Percentiles rank a stretch among this genome's conserved stretches.
These are phyloP conservation scores for Tenthredo distinguenda DNA, from an alignment of 2,888 invertebrate genomes.

Conservation along the genomic window DNA sequence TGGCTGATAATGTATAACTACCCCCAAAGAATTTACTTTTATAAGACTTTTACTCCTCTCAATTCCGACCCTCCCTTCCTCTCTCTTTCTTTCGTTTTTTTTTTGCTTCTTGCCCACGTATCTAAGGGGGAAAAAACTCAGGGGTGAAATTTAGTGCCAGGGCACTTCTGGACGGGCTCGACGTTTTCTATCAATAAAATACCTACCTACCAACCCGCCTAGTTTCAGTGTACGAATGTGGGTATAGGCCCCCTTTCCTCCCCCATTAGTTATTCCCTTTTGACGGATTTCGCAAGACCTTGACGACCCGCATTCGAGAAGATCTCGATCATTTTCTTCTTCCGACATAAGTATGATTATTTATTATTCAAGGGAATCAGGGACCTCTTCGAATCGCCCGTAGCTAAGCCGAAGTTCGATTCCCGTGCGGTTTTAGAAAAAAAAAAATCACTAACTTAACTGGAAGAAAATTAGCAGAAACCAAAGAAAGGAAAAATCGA, in stretches of 20 bases:
- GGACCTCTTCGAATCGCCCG: no score
- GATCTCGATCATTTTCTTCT: not conserved
- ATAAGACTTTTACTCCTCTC: not conserved
- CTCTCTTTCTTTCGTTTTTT: not conserved
- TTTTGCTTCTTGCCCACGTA: not conserved
- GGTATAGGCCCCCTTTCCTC: not conserved
- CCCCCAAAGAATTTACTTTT: slow-evolving; percentile 23
- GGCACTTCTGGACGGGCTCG: slow-evolving; percentile 20
- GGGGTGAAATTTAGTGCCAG: slow-evolving; percentile 16
- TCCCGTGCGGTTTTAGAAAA: no score
- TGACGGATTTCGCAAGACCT: not conserved
- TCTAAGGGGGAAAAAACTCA: not conserved
- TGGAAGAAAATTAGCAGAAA: no score
- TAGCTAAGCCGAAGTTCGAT: not conserved
- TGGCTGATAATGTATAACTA: not conserved
- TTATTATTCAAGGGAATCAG: not conserved
- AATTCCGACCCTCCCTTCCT: not conserved
- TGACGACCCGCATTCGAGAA: not conserved
- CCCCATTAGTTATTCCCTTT: slow-evolving; percentile 37
- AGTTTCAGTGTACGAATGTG: not conserved
- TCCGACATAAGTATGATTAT: not conserved
- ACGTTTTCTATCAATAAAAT: slow-evolving; percentile 39
- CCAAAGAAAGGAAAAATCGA: no score
- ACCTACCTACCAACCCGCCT: not conserved
- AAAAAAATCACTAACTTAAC: no score